Percentiles rank a stretch among this genome's conserved stretches.
These are phyloP conservation scores for Crocuta crocuta DNA, from an alignment of 2,113 vertebrate genomes.

Conservation along the genomic window DNA sequence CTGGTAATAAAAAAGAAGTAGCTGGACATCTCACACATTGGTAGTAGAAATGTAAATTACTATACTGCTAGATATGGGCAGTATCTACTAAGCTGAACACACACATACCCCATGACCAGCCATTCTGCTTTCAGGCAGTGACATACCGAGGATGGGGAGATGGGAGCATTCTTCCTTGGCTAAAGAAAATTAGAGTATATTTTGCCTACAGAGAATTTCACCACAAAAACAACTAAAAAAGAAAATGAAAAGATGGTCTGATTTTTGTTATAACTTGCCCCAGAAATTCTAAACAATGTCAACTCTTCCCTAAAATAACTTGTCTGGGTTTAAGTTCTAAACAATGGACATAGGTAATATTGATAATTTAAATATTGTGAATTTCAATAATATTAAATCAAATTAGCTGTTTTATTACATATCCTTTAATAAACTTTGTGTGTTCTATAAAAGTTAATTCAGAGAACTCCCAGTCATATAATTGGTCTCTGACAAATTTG, in stretches of 20 bases:
- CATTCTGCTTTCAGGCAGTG: not conserved
- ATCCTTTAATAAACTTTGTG: not conserved
- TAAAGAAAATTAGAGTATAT: not conserved
- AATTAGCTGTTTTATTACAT: not conserved
- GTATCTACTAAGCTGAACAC: not conserved
- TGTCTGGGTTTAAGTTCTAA: not conserved
- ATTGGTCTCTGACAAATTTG: not conserved
- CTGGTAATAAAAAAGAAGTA: not conserved
- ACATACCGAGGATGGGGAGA: too few relatives aligned
- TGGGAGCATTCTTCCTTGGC: not conserved
- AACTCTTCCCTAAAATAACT: not conserved
- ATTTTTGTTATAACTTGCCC: not conserved
- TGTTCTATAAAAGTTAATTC: not conserved
- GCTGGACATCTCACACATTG: not conserved
- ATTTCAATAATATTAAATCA: not conserved
- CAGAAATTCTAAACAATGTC: not conserved
- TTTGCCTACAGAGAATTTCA: not conserved
- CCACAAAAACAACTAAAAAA: not conserved
- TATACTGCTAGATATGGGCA: not conserved
- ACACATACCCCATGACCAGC: not conserved
- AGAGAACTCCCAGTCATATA: not conserved
- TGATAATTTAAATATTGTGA: not conserved
- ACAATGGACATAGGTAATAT: not conserved
- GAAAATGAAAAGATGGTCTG: not conserved
- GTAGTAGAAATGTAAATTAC: not conserved